phyloP scores from a whole-genome alignment of 2,888 invertebrate species.

The Exephanes ischioxanthus region DNA sequence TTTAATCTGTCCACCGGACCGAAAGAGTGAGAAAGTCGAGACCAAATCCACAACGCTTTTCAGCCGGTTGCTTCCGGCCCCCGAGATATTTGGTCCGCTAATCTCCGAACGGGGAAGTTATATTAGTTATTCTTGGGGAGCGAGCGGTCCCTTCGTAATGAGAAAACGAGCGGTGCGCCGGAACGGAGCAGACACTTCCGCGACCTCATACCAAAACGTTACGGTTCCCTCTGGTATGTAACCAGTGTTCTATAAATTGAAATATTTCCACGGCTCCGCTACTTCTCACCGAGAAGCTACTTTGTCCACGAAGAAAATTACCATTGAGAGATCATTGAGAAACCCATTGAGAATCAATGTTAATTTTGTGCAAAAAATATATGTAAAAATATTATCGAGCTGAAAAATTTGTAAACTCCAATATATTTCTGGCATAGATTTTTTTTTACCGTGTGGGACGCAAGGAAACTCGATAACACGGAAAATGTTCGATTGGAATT shows the following conservation, averaged over 20 bases:
- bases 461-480: too few species aligned
- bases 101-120: slow-evolving; percentile 42
- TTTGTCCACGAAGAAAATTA: neutral
- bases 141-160: slow-evolving; percentile 29
- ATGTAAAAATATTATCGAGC: too few species aligned
- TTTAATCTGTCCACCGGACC: slow-evolving; percentile 78
- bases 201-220: neutral
- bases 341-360: too few species aligned
- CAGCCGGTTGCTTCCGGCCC: slow-evolving; percentile 25
- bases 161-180: slow-evolving; percentile 55
- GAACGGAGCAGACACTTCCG: slow-evolving; percentile 52
- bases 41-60: slow-evolving; percentile 44
- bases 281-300: slow-evolving; percentile 32
- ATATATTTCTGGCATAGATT: too few species aligned
- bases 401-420: too few species aligned
- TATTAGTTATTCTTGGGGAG: slow-evolving; percentile 31
- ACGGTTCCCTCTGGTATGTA: neutral
- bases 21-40: slow-evolving; percentile 69
- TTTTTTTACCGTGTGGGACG: too few species aligned
- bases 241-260: neutral
- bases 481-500: too few species aligned
- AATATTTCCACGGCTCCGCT: slow-evolving; percentile 38
- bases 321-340: neutral
- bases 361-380: too few species aligned
- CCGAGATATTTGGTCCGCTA: slow-evolving; percentile 49